A percentile compares a stretch with the other conserved stretches of the same genome.
Evolutionary conservation across 2,113 vertebrate species (phyloP).

Genomic region (Hippocampus abdominalis): DNA sequence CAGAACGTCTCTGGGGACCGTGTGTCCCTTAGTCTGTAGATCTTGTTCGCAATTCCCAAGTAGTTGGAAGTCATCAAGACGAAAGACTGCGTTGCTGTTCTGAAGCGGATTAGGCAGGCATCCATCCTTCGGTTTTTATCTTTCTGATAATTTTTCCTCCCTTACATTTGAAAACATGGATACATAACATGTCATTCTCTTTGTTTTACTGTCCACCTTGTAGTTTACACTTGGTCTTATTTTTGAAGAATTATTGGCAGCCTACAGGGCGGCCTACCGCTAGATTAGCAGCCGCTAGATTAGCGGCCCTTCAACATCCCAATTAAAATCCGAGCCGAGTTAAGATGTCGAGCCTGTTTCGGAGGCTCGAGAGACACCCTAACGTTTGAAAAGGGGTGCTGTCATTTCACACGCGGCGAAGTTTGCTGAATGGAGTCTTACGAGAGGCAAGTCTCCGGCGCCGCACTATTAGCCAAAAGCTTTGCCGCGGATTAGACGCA

Average conservation of each 20-base stretch:
- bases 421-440: constrained; percentile 68
- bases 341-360: constrained; percentile 61
- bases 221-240: too few relatives aligned
- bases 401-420: constrained; percentile 69
- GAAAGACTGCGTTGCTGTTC: too few relatives aligned
- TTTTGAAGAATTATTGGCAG: too few relatives aligned
- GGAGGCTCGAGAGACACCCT: constrained; percentile 60
- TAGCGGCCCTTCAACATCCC: constrained; percentile 59
- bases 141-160: background rate
- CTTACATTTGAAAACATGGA: too few relatives aligned
- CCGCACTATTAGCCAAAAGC: constrained; percentile 63
- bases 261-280: constrained; percentile 35
- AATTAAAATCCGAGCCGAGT: constrained; percentile 72
- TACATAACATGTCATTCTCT: too few relatives aligned
- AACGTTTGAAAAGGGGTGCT: constrained; percentile 59
- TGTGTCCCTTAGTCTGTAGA: constrained; percentile 28
- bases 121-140: constrained; percentile 23
- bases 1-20: constrained; percentile 44
- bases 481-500: constrained; percentile 66
- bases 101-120: too few relatives aligned
- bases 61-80: too few relatives aligned
- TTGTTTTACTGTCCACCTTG: too few relatives aligned
- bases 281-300: constrained; percentile 61
- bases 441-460: constrained; percentile 63
- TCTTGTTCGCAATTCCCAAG: constrained; percentile 39